These are phyloP conservation scores for Rotaria macrura DNA, from an alignment of 2,888 invertebrate genomes.

Conservation along the genomic window DNA sequence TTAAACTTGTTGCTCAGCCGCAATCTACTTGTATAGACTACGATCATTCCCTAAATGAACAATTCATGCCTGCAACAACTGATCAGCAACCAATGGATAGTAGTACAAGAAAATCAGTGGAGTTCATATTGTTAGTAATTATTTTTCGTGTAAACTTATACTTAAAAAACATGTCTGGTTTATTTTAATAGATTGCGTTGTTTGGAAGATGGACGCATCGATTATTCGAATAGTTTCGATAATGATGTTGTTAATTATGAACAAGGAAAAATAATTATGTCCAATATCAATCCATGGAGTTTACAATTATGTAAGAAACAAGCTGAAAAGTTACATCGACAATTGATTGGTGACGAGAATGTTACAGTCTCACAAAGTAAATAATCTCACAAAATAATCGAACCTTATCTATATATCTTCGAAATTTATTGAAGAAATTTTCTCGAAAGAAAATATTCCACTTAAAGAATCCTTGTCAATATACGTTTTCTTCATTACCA, in stretches of 20 bases:
- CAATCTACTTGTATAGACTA: neutral
- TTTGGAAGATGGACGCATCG: neutral
- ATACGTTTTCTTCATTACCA: too few species aligned
- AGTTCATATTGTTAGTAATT: neutral
- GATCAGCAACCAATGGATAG: neutral
- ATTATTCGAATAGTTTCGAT: neutral
- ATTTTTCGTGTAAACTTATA: too few species aligned
- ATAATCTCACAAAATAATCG: neutral
- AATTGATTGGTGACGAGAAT: neutral
- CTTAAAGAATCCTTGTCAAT: too few species aligned
- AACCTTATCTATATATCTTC: too few species aligned
- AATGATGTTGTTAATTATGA: conserved; percentile 12
- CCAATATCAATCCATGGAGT: conserved; percentile 10
- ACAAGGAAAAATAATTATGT: neutral
- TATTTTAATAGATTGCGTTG: neutral
- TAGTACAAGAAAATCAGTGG: neutral
- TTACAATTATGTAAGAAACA: conserved; percentile 6
- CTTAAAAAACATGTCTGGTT: too few species aligned
- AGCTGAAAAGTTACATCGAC: neutral
- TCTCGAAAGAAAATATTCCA: too few species aligned
- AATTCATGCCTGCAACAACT: neutral
- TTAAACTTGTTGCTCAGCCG: neutral
- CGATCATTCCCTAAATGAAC: neutral
- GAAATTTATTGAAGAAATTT: too few species aligned
- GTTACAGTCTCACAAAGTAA: conserved; percentile 5